Evolutionary conservation across 2,797 vertebrate species (phyloP), one percentile per base, ranked within the genome.

Genomic region (Australoheros facetus): DNA sequence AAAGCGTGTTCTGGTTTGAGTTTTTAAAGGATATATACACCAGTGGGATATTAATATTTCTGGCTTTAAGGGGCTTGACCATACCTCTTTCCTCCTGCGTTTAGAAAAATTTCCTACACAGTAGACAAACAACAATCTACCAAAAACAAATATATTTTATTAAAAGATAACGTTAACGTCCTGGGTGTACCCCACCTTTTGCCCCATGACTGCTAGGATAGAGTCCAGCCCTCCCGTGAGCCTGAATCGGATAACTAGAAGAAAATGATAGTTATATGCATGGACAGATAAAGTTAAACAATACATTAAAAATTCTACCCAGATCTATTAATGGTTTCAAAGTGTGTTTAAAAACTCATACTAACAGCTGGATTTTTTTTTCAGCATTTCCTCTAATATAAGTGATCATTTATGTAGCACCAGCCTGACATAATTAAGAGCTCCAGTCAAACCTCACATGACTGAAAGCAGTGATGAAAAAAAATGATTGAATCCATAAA

Each of bases 1-100:
- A 14, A 48, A 17, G 16, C 34, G 6, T 54, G 53, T 7, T 39
- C 8, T 17, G 10, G 16, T 54, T 12, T 21, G 34, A 14, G 42
- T 32, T 74, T 56, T 77, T 73, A 76, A 78, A 79, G 66, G 82
- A 32, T 62, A 26, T 48, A 73, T 66, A 69, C 70, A 34, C 28
- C 17, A 19, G 42, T 26, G 17, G 28, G 71, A 77, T 73, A 23
- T 75, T 21, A 53, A 69, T 17, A 53, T 54, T 70, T 87, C 48
- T 21, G 0, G 42, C 32, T 80, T 54, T 11, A 51, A 28, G 42
- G 42, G 42, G 17, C 64, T 69, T 51, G 51, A 28, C 0, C 42
- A 51, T 51, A 69, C 3, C 0, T 2, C 28, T 19, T 1, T 69
- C n/a, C 45, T 69, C 17, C 16, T 30, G 13, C 7, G 17, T 48